Evolutionary conservation across 1,140 invertebrate species (phyloP).

Genomic region (Penaeus vannamei): DNA sequence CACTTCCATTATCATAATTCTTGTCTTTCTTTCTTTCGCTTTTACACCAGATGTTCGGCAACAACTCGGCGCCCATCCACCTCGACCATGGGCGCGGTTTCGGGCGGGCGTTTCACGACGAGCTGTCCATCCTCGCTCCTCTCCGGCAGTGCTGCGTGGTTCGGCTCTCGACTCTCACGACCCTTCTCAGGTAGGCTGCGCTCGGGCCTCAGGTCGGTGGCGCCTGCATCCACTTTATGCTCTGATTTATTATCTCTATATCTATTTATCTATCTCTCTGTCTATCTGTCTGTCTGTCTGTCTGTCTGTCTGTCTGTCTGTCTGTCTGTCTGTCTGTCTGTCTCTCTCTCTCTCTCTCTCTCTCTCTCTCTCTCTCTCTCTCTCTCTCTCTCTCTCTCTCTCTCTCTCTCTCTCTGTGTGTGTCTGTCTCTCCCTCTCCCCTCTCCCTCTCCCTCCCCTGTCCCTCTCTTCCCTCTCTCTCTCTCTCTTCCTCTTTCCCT

Average conservation of each 20-base stretch:
- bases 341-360: background rate
- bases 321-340: background rate
- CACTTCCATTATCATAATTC: background rate
- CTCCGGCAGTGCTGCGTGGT: conserved; percentile 92
- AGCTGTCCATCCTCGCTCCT: conserved; percentile 93
- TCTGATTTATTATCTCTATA: background rate
- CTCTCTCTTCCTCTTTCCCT: too few species aligned
- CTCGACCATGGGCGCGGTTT: conserved; percentile 95
- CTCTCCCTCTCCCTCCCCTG: too few species aligned
- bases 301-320: background rate
- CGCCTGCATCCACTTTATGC: too few species aligned
- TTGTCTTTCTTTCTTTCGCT: background rate
- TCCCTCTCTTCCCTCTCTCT: too few species aligned
- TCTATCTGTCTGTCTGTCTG: conserved; percentile 23
- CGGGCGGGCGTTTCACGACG: conserved; percentile 91
- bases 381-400: too few species aligned
- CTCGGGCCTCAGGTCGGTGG: conserved; percentile 79
- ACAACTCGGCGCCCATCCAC: conserved; percentile 92
- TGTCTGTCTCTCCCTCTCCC: too few species aligned
- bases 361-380: too few species aligned
- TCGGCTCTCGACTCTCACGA: conserved; percentile 82
- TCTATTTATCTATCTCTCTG: background rate
- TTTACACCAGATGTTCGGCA: conserved; percentile 81
- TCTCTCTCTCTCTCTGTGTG: too few species aligned
- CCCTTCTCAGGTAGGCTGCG: conserved; percentile 88